These are phyloP conservation scores for Equus przewalskii DNA, from an alignment of 2,113 vertebrate genomes.

Conservation along the genomic window DNA sequence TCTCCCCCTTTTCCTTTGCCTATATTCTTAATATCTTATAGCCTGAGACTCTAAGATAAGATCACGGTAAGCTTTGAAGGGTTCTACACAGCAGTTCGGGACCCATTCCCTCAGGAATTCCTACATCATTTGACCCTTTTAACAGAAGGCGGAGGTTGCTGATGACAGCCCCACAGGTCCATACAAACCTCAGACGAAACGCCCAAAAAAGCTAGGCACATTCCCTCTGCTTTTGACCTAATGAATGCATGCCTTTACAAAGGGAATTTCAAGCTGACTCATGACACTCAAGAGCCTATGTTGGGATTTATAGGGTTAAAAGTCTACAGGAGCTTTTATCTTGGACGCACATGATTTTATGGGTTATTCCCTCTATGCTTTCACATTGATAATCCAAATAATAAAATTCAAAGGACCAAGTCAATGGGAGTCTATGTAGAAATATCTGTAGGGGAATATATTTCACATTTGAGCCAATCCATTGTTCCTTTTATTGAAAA, in stretches of 20 bases:
- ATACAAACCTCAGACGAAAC: neutral
- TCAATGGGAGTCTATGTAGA: neutral
- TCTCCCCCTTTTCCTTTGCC: neutral
- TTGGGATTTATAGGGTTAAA: neutral
- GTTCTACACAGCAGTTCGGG: neutral
- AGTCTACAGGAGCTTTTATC: neutral
- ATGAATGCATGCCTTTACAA: neutral
- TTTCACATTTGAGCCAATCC: neutral
- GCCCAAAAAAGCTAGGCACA: neutral
- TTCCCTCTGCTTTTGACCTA: neutral
- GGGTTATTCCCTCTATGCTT: neutral
- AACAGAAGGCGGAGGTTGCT: neutral
- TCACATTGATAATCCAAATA: neutral
- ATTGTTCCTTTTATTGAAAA: conserved; percentile 15
- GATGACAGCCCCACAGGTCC: no score
- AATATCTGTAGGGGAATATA: neutral
- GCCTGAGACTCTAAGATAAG: neutral
- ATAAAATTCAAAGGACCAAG: neutral
- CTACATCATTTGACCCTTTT: neutral
- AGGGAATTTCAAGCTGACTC: neutral
- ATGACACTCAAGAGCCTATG: neutral
- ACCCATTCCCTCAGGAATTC: neutral
- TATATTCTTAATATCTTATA: neutral
- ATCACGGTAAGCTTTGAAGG: neutral
- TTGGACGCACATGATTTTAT: neutral